Evolutionary conservation across 2,888 invertebrate species (phyloP), one percentile per base, ranked within the genome.

Genomic region (Troides helena): DNA sequence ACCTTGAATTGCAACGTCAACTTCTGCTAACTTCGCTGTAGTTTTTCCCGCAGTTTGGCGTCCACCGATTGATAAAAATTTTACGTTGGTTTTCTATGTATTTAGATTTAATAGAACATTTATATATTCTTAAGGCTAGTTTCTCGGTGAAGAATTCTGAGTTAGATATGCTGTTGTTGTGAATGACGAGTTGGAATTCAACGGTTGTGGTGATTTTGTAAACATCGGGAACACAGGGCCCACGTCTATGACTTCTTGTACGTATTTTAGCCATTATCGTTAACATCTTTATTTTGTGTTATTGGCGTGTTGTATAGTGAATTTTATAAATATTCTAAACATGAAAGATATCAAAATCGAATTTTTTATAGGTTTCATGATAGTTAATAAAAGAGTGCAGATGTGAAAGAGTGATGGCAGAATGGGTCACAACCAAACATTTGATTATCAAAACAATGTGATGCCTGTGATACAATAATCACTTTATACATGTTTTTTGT

Each of bases 1-100:
- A 84, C 88, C 88, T 89, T 88, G 87, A 88, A 82, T 79, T 81
- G 82, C 74, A 82, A 74, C 73, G 73, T 72, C 70, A 53, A 78
- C 77, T 76, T 81, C 75, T 75, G 83, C 90, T 82, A 90, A 84
- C 90, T 92, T 92, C 91, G 81, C 82, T 84, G 85, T 90, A 92
- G 91, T 92, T 92, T 91, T 92, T 92, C 90, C 90, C 90, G 89
- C 89, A 92, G 90, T 90, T 92, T 92, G 90, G 92, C 92, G 92
- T 92, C 92, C 81, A 88, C 89, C 80, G 86, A 82, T 84, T 85
- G 88, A 85, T 85, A 85, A 85, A 85, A 88, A 88, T 83, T 82
- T 81, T 81, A 80, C 80, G 81, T 83, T 77, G 80, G 76, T 86
- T 90, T 90, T 87, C 85, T 88, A 86, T 90, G 89, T 87, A 88